A percentile compares a stretch with the other conserved stretches of the same genome.
Evolutionary conservation across 2,113 vertebrate genomes (phyloP).

Genomic region (Anseranas semipalmata): DNA sequence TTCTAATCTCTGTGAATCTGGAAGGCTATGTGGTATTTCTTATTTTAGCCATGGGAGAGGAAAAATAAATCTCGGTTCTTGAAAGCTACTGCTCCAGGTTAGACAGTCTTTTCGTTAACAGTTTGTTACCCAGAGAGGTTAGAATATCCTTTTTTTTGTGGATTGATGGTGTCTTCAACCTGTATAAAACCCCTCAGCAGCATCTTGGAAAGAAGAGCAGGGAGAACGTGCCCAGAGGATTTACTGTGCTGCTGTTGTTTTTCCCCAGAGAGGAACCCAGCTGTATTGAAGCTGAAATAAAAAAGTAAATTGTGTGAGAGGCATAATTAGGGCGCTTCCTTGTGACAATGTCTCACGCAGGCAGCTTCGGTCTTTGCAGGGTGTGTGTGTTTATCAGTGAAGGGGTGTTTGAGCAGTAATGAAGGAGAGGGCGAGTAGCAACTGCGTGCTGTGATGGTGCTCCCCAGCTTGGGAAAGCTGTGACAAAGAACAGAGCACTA

Average conservation of each 20-base stretch:
- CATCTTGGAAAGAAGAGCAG: not conserved
- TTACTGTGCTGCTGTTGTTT: conserved; percentile 12
- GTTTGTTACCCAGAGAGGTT: not conserved
- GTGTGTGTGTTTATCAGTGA: not conserved
- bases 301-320: conserved; percentile 64
- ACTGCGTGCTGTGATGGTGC: not conserved
- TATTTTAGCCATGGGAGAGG: not conserved
- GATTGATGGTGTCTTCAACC: not conserved
- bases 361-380: not conserved
- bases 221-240: not conserved
- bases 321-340: conserved; percentile 45
- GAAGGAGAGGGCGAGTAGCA: not conserved
- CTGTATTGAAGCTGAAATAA: conserved; percentile 64
- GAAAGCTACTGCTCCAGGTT: not conserved
- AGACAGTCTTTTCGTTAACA: not conserved
- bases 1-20: conserved; percentile 6
- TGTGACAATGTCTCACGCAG: conserved; percentile 20
- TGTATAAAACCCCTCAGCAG: not conserved
- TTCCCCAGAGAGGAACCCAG: conserved; percentile 34
- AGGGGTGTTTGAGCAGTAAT: not conserved
- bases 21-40: not conserved
- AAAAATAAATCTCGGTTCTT: conserved; percentile 21
- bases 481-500: not conserved
- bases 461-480: not conserved
- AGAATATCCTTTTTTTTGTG: not conserved